A percentile compares a stretch with the other conserved stretches of the same genome.
Conservation (phyloP, 2,113 vertebrate species). For the Micronisus gabar region DNA sequence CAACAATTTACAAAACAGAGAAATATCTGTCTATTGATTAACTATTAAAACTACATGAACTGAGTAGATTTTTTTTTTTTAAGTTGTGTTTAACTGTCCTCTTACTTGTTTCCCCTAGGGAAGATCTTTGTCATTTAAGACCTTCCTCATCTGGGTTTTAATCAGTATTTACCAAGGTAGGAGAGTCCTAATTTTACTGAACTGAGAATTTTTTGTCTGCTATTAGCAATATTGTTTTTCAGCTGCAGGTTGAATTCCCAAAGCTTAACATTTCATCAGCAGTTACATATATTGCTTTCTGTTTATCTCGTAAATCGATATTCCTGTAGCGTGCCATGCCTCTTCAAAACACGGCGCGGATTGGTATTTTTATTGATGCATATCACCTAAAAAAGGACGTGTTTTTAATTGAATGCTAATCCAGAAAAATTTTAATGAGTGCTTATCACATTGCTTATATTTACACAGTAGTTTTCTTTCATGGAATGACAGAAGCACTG, state of each 20-base stretch:
- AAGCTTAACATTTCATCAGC: conserved; percentile 55
- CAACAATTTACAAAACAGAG: background rate
- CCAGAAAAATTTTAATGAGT: conserved; percentile 57
- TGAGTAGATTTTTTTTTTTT: background rate
- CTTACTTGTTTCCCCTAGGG: conserved; percentile 77
- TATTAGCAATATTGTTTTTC: conserved; percentile 60
- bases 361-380: conserved; percentile 20
- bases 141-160: conserved; percentile 84
- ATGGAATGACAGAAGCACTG: conserved; percentile 4
- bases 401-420: conserved; percentile 75
- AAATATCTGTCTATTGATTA: background rate
- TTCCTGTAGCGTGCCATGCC: conserved; percentile 25
- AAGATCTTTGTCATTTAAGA: conserved; percentile 91
- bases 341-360: background rate
- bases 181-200: background rate
- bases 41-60: background rate
- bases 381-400: conserved; percentile 51
- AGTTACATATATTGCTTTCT: conserved; percentile 51
- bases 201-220: conserved; percentile 12
- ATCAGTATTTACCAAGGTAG: conserved; percentile 86
- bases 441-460: conserved; percentile 57
- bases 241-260: conserved; percentile 55
- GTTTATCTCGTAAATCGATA: conserved; percentile 63
- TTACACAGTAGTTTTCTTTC: conserved; percentile 55
- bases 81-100: background rate